Conservation (phyloP, 1,140 invertebrate genomes). For the Gerris buenoi region DNA sequence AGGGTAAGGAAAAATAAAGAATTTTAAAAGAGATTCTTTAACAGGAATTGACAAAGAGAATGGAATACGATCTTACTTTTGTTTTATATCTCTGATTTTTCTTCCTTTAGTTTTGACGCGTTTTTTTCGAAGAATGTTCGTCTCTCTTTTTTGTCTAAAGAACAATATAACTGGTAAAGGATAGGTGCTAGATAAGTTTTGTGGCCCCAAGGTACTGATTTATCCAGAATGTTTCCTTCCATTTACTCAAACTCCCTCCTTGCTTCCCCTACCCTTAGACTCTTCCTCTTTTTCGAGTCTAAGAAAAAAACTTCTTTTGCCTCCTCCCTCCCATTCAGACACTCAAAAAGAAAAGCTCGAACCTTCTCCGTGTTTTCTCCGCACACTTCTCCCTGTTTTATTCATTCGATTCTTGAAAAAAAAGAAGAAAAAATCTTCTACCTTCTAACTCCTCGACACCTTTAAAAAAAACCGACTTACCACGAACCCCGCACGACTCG, state of each 20-base stretch:
- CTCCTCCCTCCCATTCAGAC: neutral
- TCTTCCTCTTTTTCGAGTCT: neutral
- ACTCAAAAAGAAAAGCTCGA: neutral
- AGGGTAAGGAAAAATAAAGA: neutral
- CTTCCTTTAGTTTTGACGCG: neutral
- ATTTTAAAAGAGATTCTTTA: neutral
- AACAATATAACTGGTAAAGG: neutral
- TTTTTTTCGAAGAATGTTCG: neutral
- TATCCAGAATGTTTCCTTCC: neutral
- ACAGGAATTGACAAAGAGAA: neutral
- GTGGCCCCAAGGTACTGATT: neutral
- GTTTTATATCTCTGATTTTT: neutral
- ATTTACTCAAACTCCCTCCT: neutral
- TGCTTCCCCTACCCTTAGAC: too few relatives aligned
- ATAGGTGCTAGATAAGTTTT: neutral
- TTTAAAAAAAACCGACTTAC: neutral
- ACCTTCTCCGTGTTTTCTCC: neutral
- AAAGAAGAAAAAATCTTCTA: too few relatives aligned
- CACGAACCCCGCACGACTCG: too few relatives aligned
- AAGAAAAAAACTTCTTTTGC: neutral
- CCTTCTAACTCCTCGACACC: neutral
- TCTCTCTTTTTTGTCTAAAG: too few relatives aligned
- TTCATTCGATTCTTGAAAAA: neutral
- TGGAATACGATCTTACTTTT: neutral
- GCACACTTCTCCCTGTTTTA: neutral